Percentiles rank a stretch among this genome's conserved stretches.
Conservation (phyloP, 1,140 invertebrate genomes). For the Neodiprion pinetum region DNA sequence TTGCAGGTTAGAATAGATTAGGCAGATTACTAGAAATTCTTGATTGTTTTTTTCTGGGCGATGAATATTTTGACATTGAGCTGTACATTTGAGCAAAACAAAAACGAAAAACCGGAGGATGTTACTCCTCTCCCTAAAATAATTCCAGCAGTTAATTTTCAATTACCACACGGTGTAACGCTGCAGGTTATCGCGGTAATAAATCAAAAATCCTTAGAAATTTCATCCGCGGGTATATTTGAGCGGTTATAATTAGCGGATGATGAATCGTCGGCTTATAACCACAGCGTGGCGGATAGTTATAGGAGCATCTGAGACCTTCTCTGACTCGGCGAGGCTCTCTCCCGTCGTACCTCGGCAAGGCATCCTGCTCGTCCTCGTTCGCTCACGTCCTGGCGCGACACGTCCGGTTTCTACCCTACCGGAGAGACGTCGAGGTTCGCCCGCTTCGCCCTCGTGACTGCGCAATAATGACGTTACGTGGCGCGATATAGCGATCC, state of each 20-base stretch:
- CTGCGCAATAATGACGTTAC: slow-evolving; percentile 59
- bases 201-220: too few relatives aligned
- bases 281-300: background rate
- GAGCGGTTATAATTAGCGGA: slow-evolving; percentile 2
- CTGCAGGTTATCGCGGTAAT: too few relatives aligned
- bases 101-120: too few relatives aligned
- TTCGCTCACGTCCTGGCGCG: slow-evolving; percentile 1
- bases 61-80: too few relatives aligned
- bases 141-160: too few relatives aligned
- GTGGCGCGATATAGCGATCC: slow-evolving; percentile 53
- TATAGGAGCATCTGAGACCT: background rate
- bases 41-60: too few relatives aligned
- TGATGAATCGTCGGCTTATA: background rate
- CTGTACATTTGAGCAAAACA: too few relatives aligned
- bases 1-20: too few relatives aligned
- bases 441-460: slow-evolving; percentile 45
- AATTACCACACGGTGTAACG: too few relatives aligned
- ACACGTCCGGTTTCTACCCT: background rate
- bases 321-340: background rate
- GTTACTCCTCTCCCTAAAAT: too few relatives aligned
- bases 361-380: background rate
- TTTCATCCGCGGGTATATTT: too few relatives aligned
- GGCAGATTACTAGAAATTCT: too few relatives aligned
- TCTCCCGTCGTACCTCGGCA: background rate
- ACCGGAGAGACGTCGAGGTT: slow-evolving; percentile 30